A percentile compares a stretch with the other conserved stretches of the same genome.
Conservation (phyloP, 1,140 invertebrate genomes). For the Lordiphosa clarofinis region DNA sequence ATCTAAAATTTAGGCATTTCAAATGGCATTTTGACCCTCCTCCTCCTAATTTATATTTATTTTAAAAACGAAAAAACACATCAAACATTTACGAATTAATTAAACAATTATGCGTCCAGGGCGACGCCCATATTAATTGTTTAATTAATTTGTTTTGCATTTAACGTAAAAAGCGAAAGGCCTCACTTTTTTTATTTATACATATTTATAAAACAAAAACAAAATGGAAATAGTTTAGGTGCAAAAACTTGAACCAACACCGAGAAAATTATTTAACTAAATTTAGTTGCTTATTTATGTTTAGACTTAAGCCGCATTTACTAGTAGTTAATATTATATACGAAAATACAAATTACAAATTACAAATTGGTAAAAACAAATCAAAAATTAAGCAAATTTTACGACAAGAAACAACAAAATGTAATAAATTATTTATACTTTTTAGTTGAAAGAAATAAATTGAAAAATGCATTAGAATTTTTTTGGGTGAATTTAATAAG, state of each 20-base stretch:
- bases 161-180: conserved; percentile 58
- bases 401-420: conserved; percentile 14
- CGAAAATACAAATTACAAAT: conserved; percentile 21
- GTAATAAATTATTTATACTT: conserved; percentile 58
- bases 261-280: conserved; percentile 31
- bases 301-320: conserved; percentile 78
- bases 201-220: conserved; percentile 40
- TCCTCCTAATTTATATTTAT: conserved; percentile 59
- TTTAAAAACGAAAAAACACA: conserved; percentile 45
- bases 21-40: conserved; percentile 49
- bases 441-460: conserved; percentile 46
- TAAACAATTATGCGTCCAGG: conserved; percentile 69
- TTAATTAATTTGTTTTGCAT: conserved; percentile 79
- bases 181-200: conserved; percentile 56
- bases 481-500: too few relatives aligned
- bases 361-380: conserved; percentile 18
- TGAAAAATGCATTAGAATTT: conserved; percentile 25
- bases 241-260: conserved; percentile 43
- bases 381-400: neutral
- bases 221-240: conserved; percentile 42
- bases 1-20: conserved; percentile 60
- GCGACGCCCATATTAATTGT: conserved; percentile 61
- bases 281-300: conserved; percentile 76
- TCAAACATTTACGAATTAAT: conserved; percentile 71
- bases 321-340: conserved; percentile 65